A percentile compares a stretch with the other conserved stretches of the same genome.
Evolutionary conservation across 2,797 vertebrate genomes (phyloP).

Genomic region (Orientallactaga sibirica): DNA sequence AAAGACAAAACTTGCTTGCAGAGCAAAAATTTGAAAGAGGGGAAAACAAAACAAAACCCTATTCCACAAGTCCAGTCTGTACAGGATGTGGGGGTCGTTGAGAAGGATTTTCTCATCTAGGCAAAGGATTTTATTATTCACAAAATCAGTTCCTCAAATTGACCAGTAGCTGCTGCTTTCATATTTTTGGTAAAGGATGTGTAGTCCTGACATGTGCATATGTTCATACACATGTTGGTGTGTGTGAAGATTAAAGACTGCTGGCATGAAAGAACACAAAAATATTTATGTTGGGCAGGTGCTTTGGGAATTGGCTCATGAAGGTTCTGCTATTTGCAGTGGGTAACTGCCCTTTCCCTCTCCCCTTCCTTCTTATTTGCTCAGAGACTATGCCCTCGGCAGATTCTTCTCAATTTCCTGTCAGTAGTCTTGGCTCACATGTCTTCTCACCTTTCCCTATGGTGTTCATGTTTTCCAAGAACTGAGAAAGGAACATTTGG

Average conservation of each 20-base stretch:
- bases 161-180: constrained; percentile 98
- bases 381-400: constrained; percentile 67
- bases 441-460: constrained; percentile 73
- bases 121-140: constrained; percentile 91
- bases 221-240: background rate
- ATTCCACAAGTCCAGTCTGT: constrained; percentile 89
- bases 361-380: background rate
- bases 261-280: background rate
- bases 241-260: constrained; percentile 16
- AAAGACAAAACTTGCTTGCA: constrained; percentile 52
- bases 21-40: constrained; percentile 72
- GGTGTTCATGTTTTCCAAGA: constrained; percentile 73
- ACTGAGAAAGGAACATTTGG: constrained; percentile 74
- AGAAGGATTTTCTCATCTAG: constrained; percentile 44
- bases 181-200: constrained; percentile 88
- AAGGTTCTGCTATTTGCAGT: constrained; percentile 87
- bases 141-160: constrained; percentile 92
- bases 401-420: constrained; percentile 78
- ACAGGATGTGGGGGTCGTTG: constrained; percentile 73
- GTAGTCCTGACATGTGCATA: constrained; percentile 66
- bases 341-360: constrained; percentile 78
- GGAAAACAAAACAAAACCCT: background rate
- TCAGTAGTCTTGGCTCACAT: constrained; percentile 79
- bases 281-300: constrained; percentile 89
- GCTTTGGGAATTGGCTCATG: constrained; percentile 88